These are phyloP conservation scores for Drosophila paramelanica DNA, from an alignment of 2,888 invertebrate genomes.

Conservation along the genomic window DNA sequence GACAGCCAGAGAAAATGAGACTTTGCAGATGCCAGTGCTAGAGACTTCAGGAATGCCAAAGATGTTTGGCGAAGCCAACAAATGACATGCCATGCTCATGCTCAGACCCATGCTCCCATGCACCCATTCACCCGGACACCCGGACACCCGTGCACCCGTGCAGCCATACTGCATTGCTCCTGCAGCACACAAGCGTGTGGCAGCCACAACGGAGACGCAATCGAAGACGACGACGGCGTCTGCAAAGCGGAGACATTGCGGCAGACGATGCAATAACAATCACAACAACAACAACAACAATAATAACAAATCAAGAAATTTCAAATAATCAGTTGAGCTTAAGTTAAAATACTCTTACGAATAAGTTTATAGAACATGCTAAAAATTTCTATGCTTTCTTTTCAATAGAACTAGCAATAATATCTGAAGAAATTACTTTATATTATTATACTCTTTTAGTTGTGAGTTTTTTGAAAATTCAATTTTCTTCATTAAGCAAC, in stretches of 20 bases:
- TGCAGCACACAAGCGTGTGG: constrained; percentile 35
- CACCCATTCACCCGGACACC: constrained; percentile 12
- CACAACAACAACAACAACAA: constrained; percentile 25
- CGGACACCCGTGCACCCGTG: constrained; percentile 18
- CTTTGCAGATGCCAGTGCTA: constrained; percentile 41
- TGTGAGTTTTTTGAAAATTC: too few species aligned
- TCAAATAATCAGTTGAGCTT: constrained; percentile 15
- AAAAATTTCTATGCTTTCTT: too few species aligned
- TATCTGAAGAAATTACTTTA: too few species aligned
- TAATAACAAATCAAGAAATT: constrained; percentile 36
- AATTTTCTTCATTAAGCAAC: too few species aligned
- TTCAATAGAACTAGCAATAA: too few species aligned
- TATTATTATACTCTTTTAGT: too few species aligned
- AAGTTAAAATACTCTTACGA: constrained; percentile 45
- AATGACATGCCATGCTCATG: constrained; percentile 75
- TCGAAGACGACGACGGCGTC: constrained; percentile 45
- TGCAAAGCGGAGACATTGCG: constrained; percentile 74
- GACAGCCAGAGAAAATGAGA: constrained; percentile 35
- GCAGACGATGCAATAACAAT: constrained; percentile 76
- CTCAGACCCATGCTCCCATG: constrained; percentile 52
- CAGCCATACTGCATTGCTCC: constrained; percentile 16
- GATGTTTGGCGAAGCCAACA: constrained; percentile 75
- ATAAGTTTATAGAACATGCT: neutral
- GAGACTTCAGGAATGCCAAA: constrained; percentile 75
- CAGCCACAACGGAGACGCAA: constrained; percentile 51